Evolutionary conservation across 2,113 vertebrate genomes (phyloP).

Genomic region (Gopherus evgoodei): DNA sequence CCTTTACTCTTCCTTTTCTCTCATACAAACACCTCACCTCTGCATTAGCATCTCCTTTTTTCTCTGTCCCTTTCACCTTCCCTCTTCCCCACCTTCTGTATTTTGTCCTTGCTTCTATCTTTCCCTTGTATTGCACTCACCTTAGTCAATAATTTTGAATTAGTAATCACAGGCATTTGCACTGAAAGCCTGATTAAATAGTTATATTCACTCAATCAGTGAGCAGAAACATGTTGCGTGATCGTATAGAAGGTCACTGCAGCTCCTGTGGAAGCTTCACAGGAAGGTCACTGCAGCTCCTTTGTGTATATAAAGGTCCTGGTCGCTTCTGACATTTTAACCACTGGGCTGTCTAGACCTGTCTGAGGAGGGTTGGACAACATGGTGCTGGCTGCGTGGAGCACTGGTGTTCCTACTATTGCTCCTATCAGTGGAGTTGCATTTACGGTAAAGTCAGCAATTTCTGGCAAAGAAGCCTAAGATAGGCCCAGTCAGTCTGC

Average conservation of each 20-base stretch:
- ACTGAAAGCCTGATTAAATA: constrained; percentile 16
- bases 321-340: not conserved
- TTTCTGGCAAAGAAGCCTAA: not conserved
- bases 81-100: not conserved
- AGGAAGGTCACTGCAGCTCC: not conserved
- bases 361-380: too few relatives aligned
- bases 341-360: not conserved
- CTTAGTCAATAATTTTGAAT: not conserved
- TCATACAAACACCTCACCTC: not conserved
- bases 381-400: not conserved
- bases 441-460: not conserved
- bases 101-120: not conserved
- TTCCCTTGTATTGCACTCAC: not conserved
- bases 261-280: not conserved
- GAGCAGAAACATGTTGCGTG: not conserved
- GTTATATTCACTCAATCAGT: not conserved
- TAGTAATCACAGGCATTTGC: not conserved
- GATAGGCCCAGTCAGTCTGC: not conserved
- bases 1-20: not conserved
- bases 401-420: not conserved
- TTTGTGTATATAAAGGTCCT: not conserved
- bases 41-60: not conserved
- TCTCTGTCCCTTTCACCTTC: not conserved
- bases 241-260: not conserved
- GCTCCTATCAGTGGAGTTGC: not conserved